Base-by-base conservation (phyloP, 1,140 invertebrate genomes). In the Laupala kohalensis region DNA sequence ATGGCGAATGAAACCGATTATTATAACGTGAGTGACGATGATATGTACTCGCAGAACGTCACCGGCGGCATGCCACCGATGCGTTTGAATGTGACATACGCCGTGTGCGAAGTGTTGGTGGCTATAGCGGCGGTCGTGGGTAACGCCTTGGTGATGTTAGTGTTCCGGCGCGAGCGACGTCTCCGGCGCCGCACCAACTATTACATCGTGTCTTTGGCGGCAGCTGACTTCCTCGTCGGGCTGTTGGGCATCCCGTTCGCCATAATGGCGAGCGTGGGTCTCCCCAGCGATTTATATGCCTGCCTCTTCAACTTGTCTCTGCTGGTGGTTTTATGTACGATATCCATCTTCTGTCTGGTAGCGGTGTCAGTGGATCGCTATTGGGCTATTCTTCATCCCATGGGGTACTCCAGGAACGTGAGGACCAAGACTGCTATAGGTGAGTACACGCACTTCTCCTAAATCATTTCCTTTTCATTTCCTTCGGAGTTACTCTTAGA, bases 321-420 rank as follows among this genome's bases (percentile, higher is more conserved):
- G 30, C 83, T 96, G 72, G 86, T 96, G 70, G 90, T 95, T 63
- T 82, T 96, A 26, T 96, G 94, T 77, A 96, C 94, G 30, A 92
- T 94, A 75, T 95, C 92, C 75, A 96, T 96, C 74, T 92, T 96
- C 77, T 93, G 92, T 78, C 81, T 96, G 75, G 91, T 96, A 1
- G 94, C 92, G 3, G 93, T 96, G 4, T 93, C 92, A 24, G 87
- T 95, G 71, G 94, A 96, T 83, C 85, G 94, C 63, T 96, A 95
- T 79, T 95, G 93, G 93, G 93, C 94, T 15, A 95, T 96, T 73
- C 84, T 95, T 0, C 87, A 93, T 80, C 93, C 94, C 0, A 91
- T 96, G 88, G 89, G 89, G 72, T 96, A 96, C 79, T 93, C 92
- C 0, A 85, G 91, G 72, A 92, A 91, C 78, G 92, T 95, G 71